Evolutionary conservation across 1,140 invertebrate genomes (phyloP), one percentile per base, ranked within the genome.

Genomic region (Zaprionus capensis): DNA sequence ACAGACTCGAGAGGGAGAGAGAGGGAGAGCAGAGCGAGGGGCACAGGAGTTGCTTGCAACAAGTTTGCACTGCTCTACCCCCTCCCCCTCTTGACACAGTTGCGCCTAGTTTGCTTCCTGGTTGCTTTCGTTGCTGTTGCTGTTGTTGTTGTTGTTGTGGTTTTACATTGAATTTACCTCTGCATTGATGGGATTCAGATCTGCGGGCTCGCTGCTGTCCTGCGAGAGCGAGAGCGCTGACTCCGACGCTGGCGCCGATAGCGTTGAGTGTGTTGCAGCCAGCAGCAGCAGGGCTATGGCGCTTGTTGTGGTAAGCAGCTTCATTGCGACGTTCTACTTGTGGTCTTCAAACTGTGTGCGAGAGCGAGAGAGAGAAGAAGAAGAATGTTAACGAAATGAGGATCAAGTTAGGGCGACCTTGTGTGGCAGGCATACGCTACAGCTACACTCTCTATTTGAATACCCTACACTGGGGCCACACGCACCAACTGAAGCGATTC

Each of bases 141-240:
- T 44, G 41, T 44, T 46, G 6, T 5, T 38, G 34, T 12, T 36
- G 36, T 38, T 38, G 36, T 64, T 15, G 11, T 17, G 15, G 36
- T 31, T 46, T 20, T 14, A 17, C 28, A 20, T 22, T 24, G 36
- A 76, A 57, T 61, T 92, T 92, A 92, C 91, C 92, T 93, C 83
- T 24, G 80, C 74, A 71, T 92, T 92, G 55, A 92, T 91, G 57
- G 92, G 92, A 80, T 92, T 93, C 67, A 93, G 64, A 55, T 92
- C 92, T 49, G 59, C 82, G 7, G 77, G 71, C 14, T 83, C 80
- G 71, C 68, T 82, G 66, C 53, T 76, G 36, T 85, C 80, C 65
- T 87, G 78, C 38, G 46, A 20, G 46, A 81, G 41, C 0, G 53
- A 57, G 5, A 72, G 28, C 28, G 71, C 22, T 12, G 77, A 34